A percentile compares a stretch with the other conserved stretches of the same genome.
Conservation (phyloP, 2,113 vertebrate species). For the Delphinus delphis region DNA sequence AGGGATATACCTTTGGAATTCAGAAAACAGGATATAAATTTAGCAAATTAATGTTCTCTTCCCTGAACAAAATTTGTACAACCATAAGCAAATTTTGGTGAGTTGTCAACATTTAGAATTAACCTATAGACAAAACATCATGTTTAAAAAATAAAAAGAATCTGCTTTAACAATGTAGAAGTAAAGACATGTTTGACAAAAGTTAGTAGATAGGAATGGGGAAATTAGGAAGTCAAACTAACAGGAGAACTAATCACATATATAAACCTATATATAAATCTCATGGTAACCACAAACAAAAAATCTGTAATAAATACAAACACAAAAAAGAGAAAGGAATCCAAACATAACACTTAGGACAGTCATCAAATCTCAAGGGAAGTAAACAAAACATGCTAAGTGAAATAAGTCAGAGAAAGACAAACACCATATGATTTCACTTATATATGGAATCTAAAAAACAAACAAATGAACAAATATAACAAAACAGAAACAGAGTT, state of each 20-base stretch:
- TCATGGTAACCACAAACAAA: neutral
- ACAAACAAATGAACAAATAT: neutral
- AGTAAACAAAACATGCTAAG: neutral
- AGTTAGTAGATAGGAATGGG: neutral
- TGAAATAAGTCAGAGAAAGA: neutral
- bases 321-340: neutral
- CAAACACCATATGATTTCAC: neutral
- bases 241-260: neutral
- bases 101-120: constrained; percentile 2
- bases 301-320: neutral
- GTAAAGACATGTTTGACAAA: neutral
- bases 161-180: neutral
- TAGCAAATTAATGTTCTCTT: neutral
- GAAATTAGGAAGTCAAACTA: neutral
- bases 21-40: neutral
- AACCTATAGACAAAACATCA: neutral
- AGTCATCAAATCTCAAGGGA: neutral
- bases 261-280: neutral
- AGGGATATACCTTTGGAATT: neutral
- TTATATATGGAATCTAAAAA: neutral
- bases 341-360: neutral
- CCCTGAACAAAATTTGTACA: neutral
- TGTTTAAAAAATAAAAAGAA: neutral
- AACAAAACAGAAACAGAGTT: neutral
- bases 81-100: neutral